Base-by-base conservation (phyloP, 1,140 invertebrate species). In the Parapsyche elsis region DNA sequence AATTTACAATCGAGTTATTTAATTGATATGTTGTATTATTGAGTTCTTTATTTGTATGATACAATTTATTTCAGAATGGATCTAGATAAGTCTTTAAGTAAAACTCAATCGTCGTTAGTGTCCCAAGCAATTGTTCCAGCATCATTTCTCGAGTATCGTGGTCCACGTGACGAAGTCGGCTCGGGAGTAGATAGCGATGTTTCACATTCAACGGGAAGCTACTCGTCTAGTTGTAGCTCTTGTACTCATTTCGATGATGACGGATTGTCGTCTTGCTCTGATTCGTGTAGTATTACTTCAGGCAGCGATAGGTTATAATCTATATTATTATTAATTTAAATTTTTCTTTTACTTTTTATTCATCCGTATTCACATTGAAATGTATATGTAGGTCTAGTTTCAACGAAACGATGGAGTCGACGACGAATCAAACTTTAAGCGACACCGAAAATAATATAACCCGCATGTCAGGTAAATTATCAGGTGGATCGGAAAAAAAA, bases 121-220 rank as follows among this genome's bases (percentile, higher is more conserved):
- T 76, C 83, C 79, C 77, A 85, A 85, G 16, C 78, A 14, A 84
- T 86, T 0, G 87, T 88, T 2, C 84, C 88, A 0, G 88, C 88
- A 0, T 88, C 88, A 14, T 89, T 89, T 83, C 83, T 88, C 74
- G 87, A 88, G 83, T 89, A 89, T 84, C 85, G 88, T 26, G 88
- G 88, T 0, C 87, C 87, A 9, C 85, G 86, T 0, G 87, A 87
- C 2, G 88, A 89, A 78, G 88, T 86, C 14, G 88, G 88, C 64
- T 88, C 87, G 5, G 88, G 88, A 38, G 87, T 87, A 14, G 88
- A 89, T 76, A 88, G 88, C 61, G 88, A 88, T 73, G 81, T 86
- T 4, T 19, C 38, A 19, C 84, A 87, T n/a, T 88, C 88, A 49
- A 86, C 77, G 1, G 77, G 86, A 0, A 86, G 84, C 80, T 89